Evolutionary conservation across 2,797 vertebrate species (phyloP).

Genomic region (Halcyon leucocephala): DNA sequence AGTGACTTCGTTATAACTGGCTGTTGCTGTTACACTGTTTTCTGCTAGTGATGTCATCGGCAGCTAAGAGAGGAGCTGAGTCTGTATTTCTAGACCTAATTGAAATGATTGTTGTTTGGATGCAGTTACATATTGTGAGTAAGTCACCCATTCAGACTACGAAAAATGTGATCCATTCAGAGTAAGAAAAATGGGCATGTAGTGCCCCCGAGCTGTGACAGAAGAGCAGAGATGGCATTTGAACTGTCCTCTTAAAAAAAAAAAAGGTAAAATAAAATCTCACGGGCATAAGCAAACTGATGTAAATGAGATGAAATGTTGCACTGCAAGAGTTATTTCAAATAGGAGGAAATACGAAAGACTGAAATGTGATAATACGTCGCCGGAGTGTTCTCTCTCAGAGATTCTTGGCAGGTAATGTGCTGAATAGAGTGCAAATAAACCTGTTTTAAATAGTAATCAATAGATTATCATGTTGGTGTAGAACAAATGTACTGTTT

Average conservation of each 20-base stretch:
- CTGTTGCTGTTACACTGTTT: background rate
- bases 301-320: constrained; percentile 27
- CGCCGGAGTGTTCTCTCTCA: background rate
- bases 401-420: background rate
- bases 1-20: background rate
- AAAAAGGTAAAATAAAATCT: background rate
- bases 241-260: background rate
- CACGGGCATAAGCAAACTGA: background rate
- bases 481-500: background rate
- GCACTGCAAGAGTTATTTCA: constrained; percentile 4
- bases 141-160: background rate
- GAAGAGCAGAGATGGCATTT: background rate
- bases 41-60: background rate
- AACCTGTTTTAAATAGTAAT: constrained; percentile 13
- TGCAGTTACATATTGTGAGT: background rate
- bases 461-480: background rate
- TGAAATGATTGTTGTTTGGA: background rate
- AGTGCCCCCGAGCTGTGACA: background rate
- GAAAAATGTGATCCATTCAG: background rate
- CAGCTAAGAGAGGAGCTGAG: background rate
- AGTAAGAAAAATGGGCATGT: background rate
- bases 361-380: background rate
- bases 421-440: background rate
- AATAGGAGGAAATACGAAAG: background rate
- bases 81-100: background rate